Evolutionary conservation across 2,888 invertebrate species (phyloP).

Genomic region (Epinotia bilunana): DNA sequence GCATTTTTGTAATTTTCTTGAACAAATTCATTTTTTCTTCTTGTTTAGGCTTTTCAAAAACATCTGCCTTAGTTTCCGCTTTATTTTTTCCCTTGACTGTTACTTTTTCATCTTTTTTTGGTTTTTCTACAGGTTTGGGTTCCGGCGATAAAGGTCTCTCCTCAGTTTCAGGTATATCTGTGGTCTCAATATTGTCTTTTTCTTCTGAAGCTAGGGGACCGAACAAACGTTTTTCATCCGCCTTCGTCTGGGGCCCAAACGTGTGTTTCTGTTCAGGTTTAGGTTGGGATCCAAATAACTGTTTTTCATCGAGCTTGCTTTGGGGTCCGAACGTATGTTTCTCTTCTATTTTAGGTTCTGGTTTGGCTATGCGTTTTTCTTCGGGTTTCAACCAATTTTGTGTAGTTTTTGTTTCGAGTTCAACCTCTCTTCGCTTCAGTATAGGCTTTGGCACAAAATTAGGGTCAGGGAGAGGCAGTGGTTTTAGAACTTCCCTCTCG

Average conservation of each 20-base stretch:
- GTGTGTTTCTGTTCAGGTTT: conserved; percentile 46
- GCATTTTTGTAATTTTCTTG: conserved; percentile 77
- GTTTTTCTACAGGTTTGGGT: conserved; percentile 55
- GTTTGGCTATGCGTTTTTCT: conserved; percentile 47
- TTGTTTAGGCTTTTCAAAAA: conserved; percentile 61
- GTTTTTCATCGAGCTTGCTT: conserved; percentile 45
- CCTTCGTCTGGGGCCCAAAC: conserved; percentile 29
- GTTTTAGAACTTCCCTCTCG: conserved; percentile 85
- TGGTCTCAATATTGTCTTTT: conserved; percentile 55
- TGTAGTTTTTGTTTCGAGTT: conserved; percentile 55
- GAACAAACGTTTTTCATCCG: conserved; percentile 41
- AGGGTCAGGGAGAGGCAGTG: conserved; percentile 87
- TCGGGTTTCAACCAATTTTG: conserved; percentile 40
- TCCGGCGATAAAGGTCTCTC: conserved; percentile 47
- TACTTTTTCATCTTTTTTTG: conserved; percentile 47
- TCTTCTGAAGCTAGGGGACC: conserved; percentile 15
- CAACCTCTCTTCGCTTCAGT: conserved; percentile 85
- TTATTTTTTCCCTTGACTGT: conserved; percentile 40
- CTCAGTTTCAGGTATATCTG: conserved; percentile 51
- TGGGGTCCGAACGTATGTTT: conserved; percentile 48
- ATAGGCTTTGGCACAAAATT: conserved; percentile 92
- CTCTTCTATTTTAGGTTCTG: conserved; percentile 51
- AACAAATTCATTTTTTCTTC: conserved; percentile 72
- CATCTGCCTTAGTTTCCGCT: conserved; percentile 20
- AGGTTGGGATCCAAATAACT: conserved; percentile 43